Conservation (phyloP, 2,113 vertebrate species). For the Sylvilagus bachmani region DNA sequence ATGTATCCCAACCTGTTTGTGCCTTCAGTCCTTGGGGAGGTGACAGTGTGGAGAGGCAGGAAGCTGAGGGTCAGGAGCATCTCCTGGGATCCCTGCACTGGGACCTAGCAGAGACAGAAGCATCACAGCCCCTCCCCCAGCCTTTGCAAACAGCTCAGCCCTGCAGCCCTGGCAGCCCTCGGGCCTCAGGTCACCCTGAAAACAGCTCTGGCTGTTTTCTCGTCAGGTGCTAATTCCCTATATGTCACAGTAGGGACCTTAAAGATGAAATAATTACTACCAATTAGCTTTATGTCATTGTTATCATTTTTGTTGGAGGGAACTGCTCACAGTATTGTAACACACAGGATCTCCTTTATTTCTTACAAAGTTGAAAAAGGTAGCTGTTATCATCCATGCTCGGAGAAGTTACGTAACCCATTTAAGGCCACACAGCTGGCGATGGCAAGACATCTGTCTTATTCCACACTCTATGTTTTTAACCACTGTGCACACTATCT, state of each 20-base stretch:
- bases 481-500: too few relatives aligned
- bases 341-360: background rate
- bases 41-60: too few relatives aligned
- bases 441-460: too few relatives aligned
- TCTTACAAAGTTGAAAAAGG: background rate
- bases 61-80: too few relatives aligned
- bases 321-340: background rate
- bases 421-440: background rate
- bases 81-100: background rate
- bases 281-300: background rate
- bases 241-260: background rate
- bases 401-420: background rate
- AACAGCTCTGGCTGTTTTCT: too few relatives aligned
- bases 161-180: too few relatives aligned
- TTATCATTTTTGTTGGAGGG: background rate
- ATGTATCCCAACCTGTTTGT: background rate
- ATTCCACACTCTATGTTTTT: background rate
- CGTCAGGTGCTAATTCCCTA: background rate
- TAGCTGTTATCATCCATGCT: background rate
- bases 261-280: background rate
- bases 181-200: too few relatives aligned
- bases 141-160: background rate
- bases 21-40: background rate
- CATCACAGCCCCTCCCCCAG: background rate
- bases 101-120: background rate